Evolutionary conservation across 2,888 invertebrate genomes (phyloP), one percentile per base, ranked within the genome.

Genomic region (Sceliomorpha sp.): DNA sequence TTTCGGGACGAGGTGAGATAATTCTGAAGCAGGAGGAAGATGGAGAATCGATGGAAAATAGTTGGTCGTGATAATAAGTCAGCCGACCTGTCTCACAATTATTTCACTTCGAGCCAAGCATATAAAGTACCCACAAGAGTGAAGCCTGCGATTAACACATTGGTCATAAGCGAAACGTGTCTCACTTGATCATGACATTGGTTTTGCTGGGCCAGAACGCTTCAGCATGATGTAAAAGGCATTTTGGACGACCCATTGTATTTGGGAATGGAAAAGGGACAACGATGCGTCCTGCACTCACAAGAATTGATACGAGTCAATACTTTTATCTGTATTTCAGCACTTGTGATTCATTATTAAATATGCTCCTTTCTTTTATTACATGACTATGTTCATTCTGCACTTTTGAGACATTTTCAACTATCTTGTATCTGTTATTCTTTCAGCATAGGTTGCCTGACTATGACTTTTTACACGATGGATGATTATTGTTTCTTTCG

Each of bases 361-460:
- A 60, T 51, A 39, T 70, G 55, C 47, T 58, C 47, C 39, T 53
- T 20, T 66, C 62, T 15, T 70, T 50, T 66, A 58, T 58, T 70
- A 66, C 62, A 50, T 70, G 20, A 60, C 68, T 74, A 45, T 74
- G 51, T 75, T 69, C 48, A 44, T 62, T 70, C 58, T 72, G 71
- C 63, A 68, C 55, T 64, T 68, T 62, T 42, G 44, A 39, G 50
- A 37, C 27, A 59, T 72, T 62, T 55, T 58, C 9, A 27, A 69
- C 53, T 69, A 42, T 62, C 50, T 47, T 62, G 27, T 73, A 45
- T 73, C 55, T 74, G 39, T 72, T 55, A 64, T 72, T 70, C 53
- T 76, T 77, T 66, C 76, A 80, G 76, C 81, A 75, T 76, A 77
- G 74, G 75, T 75, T 81, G 81, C 80, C 77, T 81, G 74, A 78